Base-by-base conservation (phyloP, 2,113 vertebrate species). In the Morone chrysops region DNA sequence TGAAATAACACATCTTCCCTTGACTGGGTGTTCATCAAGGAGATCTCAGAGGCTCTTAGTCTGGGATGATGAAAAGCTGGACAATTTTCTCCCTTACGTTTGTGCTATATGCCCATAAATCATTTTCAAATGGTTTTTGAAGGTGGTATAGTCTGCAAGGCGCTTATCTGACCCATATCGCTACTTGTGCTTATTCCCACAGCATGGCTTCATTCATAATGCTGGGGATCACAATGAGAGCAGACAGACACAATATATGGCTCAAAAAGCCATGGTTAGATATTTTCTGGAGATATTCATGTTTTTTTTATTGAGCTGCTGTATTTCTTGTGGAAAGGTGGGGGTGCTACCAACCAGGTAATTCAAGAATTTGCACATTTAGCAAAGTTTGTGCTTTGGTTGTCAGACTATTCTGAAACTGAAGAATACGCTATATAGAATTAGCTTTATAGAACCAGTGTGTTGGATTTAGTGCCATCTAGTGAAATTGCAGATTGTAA, bases 121-220 rank as follows among this genome's bases (percentile, higher is more conserved):
- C 89, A 91, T 83, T 84, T 78, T 87, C 71, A 63, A 90, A 84
- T 51, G 75, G 36, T 85, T 81, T 25, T 25, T 85, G 78, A 89
- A 88, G 80, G 88, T 84, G 86, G 79, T 51, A 61, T 40, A 88
- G 85, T 88, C 86, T 79, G 72, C 20, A 7, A 62, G 73, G 70
- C 40, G n/a, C 83, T 90, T 85, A 87, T 91, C 87, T 92, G 90
- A 90, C 90, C 89, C 80, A 93, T 59, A 91, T 92, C 75, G 40
- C 87, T n/a, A n/a, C 81, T 53, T 67, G 22, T 63, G 77, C 85
- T 87, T 90, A 87, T 89, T 91, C 89, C 84, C 89, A 67, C 36
- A 61, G 78, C 75, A n/a, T 48, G 20, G 71, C 76, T 81, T 68
- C 79, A 91, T 92, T 86, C 65, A 76, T 87, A 90, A 88, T 22